Percentiles rank a stretch among this genome's conserved stretches.
Conservation (phyloP, 2,888 invertebrate species). For the Pollenia amentaria region DNA sequence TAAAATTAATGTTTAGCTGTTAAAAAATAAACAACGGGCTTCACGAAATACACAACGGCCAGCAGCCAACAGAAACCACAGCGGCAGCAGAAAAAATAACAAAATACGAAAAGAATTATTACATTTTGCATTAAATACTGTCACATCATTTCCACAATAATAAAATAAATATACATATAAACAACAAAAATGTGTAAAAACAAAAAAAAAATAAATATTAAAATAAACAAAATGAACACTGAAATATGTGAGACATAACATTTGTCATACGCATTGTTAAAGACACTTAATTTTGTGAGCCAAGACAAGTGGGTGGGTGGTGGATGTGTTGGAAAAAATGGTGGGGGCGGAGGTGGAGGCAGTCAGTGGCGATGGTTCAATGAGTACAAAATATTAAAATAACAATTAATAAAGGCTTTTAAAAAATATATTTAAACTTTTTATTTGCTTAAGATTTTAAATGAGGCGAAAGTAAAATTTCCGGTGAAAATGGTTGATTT, state of each 20-base stretch:
- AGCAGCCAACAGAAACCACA: not conserved
- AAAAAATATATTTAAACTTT: too few species aligned
- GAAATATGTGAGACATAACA: conserved; percentile 54
- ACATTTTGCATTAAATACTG: conserved; percentile 59
- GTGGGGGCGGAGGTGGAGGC: not conserved
- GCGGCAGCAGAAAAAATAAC: not conserved
- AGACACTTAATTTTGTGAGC: conserved; percentile 48
- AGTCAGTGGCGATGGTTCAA: conserved; percentile 15
- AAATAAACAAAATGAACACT: conserved; percentile 55
- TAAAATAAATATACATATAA: conserved; percentile 59
- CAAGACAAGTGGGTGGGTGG: conserved; percentile 60
- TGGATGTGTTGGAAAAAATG: not conserved
- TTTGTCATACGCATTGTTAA: conserved; percentile 67
- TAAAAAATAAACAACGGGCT: conserved; percentile 62
- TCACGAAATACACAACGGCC: conserved; percentile 20
- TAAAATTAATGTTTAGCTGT: conserved; percentile 69
- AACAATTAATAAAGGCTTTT: not conserved
- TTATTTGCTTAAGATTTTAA: too few species aligned
- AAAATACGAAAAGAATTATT: conserved; percentile 46
- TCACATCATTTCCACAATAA: conserved; percentile 67
- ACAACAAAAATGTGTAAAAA: not conserved
- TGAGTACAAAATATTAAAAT: conserved; percentile 49
- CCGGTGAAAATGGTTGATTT: too few species aligned
- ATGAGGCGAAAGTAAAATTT: too few species aligned
- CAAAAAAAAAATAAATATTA: not conserved